Conservation (phyloP, 2,797 vertebrate species). For the Euthynnus affinis region DNA sequence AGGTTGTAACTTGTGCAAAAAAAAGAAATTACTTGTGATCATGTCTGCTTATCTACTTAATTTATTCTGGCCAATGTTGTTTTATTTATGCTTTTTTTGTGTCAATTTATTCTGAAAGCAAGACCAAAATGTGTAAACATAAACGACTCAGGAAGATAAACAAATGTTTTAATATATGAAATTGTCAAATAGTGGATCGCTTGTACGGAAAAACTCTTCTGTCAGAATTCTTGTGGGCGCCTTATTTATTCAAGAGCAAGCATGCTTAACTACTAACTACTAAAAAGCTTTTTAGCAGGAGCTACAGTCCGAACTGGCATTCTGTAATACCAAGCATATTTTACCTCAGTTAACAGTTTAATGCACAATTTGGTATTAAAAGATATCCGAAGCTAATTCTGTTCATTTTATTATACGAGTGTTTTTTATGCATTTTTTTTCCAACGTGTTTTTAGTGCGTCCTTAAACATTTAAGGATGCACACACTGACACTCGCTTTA, state of each 20-base stretch:
- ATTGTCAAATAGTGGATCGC: constrained; percentile 36
- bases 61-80: constrained; percentile 18
- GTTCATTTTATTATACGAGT: constrained; percentile 40
- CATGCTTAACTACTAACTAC: constrained; percentile 25
- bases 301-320: constrained; percentile 38
- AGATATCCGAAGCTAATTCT: constrained; percentile 22
- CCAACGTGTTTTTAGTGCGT: constrained; percentile 47
- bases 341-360: constrained; percentile 63
- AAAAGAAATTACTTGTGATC: not conserved
- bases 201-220: constrained; percentile 48
- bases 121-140: constrained; percentile 69
- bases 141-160: constrained; percentile 80
- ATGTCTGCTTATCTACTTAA: constrained; percentile 30
- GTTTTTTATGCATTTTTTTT: constrained; percentile 68
- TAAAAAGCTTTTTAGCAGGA: constrained; percentile 38
- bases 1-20: not conserved
- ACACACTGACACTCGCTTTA: constrained; percentile 32
- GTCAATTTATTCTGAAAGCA: constrained; percentile 48
- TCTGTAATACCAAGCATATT: constrained; percentile 56
- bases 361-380: constrained; percentile 46
- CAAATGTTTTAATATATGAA: constrained; percentile 70
- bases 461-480: constrained; percentile 25
- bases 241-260: constrained; percentile 64
- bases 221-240: constrained; percentile 41
- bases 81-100: constrained; percentile 62